These are phyloP conservation scores for Cavia aperea DNA, from an alignment of 2,113 vertebrate genomes.

Conservation along the genomic window DNA sequence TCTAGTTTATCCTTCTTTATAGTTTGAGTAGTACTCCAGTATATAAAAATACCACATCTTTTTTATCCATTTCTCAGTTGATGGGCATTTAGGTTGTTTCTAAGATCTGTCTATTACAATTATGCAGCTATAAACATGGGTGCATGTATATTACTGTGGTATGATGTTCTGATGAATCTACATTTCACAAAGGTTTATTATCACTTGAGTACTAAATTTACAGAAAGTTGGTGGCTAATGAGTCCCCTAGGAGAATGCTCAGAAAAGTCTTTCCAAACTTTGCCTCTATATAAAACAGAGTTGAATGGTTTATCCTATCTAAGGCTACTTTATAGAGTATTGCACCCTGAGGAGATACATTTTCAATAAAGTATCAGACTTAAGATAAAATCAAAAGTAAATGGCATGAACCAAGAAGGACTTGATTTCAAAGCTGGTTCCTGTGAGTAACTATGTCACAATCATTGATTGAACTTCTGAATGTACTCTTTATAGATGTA, in stretches of 20 bases:
- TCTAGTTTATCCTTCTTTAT: no score
- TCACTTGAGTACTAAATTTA: background rate
- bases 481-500: background rate
- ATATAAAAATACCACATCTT: no score
- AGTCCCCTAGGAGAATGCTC: background rate
- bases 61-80: no score
- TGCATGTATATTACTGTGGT: no score
- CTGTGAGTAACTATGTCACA: background rate
- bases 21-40: no score
- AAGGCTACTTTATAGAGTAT: background rate
- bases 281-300: background rate
- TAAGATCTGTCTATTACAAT: no score
- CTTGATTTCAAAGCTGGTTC: background rate
- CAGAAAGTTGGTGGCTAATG: background rate
- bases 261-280: background rate
- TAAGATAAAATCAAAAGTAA: background rate
- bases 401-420: background rate
- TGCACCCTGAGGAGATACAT: background rate
- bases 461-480: background rate
- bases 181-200: background rate
- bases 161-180: no score
- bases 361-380: background rate
- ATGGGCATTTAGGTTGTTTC: no score
- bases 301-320: background rate
- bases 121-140: no score